Evolutionary conservation across 2,113 vertebrate species (phyloP), one percentile per base, ranked within the genome.

Genomic region (Nymphicus hollandicus): DNA sequence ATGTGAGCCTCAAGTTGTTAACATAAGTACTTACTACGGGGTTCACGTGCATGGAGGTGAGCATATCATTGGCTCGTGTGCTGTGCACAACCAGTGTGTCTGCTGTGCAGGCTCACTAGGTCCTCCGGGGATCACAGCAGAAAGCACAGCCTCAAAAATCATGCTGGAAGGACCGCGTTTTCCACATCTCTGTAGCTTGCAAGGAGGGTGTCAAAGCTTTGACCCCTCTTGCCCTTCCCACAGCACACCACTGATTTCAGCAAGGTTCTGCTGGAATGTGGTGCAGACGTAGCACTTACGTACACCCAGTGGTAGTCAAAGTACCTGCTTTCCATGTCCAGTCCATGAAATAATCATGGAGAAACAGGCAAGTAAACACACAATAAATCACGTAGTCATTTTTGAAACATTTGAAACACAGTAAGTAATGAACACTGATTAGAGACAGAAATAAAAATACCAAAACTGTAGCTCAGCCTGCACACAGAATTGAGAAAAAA

Each of bases 111-210:
- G 17, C 49, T n/a, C 28, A 1, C 19, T 19, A 2, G 17, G 14
- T 35, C 33, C 33, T 58, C 23, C 33, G 35, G 56, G 56, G 56
- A 58, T 35, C 56, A 35, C 33, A 58, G 35, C n/a, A n/a, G 47
- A 23, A 28, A 47, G 63, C 11, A 2, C n/a, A 64, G 31, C 39
- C 53, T 22, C 61, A 8, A 23, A 20, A 18, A 4, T 11, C 11
- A 2, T 2, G 14, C 4, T 4, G 7, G 17, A 29, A 60, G 19
- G 23, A 31, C 20, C 17, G 0, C 28, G 8, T 29, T 22, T 39
- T n/a, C 46, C 9, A 10, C 25, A 39, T 43, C 14, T 14, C 5
- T 0, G 1, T 20, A 46, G 13, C 28, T 7, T 24, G 3, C 0
- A 7, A 71, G 50, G 19, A 58, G 28, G 13, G 14, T 3, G 7